Percentiles rank a stretch among this genome's conserved stretches.
These are phyloP conservation scores for Otocyon megalotis DNA, from an alignment of 2,113 vertebrate genomes.

Conservation along the genomic window DNA sequence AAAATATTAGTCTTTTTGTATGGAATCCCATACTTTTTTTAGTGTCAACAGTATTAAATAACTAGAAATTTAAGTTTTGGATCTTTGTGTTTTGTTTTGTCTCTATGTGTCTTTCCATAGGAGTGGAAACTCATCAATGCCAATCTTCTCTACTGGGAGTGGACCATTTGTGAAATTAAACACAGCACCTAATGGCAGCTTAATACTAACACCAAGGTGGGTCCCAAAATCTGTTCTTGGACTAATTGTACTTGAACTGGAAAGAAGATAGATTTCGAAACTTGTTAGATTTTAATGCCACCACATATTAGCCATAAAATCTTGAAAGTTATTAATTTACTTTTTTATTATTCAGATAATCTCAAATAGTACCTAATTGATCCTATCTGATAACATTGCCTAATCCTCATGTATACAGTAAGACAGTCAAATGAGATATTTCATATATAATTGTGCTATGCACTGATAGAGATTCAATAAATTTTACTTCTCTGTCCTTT, in stretches of 20 bases:
- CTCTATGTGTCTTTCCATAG: conserved; percentile 79
- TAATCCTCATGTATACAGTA: not conserved
- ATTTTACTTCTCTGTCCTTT: not conserved
- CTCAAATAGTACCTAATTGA: not conserved
- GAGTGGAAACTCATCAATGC: conserved; percentile 77
- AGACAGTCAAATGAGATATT: not conserved
- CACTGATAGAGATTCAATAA: not conserved
- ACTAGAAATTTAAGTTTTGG: not conserved
- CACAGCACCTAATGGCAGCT: conserved; percentile 78
- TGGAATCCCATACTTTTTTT: not conserved
- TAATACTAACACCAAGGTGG: conserved; percentile 85
- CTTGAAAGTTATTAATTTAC: not conserved
- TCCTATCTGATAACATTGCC: not conserved
- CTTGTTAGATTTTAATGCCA: not conserved
- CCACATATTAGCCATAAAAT: not conserved
- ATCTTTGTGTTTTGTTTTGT: not conserved
- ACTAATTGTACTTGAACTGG: not conserved
- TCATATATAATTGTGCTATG: not conserved
- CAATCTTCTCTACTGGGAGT: conserved; percentile 73
- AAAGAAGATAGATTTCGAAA: not conserved
- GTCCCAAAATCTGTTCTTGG: conserved; percentile 43
- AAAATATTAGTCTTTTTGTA: not conserved
- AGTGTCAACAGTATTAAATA: not conserved
- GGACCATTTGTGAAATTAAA: conserved; percentile 88
- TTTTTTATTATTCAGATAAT: not conserved